Conservation (phyloP, 1,140 invertebrate genomes). For the Dendrolimus punctatus region DNA sequence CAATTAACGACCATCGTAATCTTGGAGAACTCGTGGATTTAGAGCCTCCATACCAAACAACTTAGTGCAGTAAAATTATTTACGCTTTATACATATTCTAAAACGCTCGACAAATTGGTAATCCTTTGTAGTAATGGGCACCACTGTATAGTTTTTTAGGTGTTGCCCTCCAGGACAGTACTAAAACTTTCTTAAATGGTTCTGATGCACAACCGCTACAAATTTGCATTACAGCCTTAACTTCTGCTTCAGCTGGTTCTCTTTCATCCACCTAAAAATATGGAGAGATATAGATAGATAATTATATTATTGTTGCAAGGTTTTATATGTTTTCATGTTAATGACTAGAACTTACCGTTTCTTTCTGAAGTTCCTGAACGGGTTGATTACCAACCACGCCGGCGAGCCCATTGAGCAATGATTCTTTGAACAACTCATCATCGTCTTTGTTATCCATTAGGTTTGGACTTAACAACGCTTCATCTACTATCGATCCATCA, state of each 20-base stretch:
- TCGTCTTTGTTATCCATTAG: conserved; percentile 35
- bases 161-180: conserved; percentile 82
- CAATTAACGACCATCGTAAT: too few relatives aligned
- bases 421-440: conserved; percentile 60
- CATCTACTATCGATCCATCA: conserved; percentile 78
- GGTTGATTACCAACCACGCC: conserved; percentile 77
- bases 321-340: background rate
- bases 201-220: conserved; percentile 82
- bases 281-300: conserved; percentile 9
- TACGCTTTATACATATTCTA: conserved; percentile 40
- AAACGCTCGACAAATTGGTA: conserved; percentile 80
- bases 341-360: conserved; percentile 40
- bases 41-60: background rate
- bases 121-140: conserved; percentile 77
- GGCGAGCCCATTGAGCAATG: conserved; percentile 75
- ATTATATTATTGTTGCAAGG: background rate
- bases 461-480: conserved; percentile 65
- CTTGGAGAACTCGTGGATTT: too few relatives aligned
- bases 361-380: conserved; percentile 70
- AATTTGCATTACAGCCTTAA: conserved; percentile 82
- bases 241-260: conserved; percentile 88
- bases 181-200: conserved; percentile 83
- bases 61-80: background rate
- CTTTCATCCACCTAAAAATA: conserved; percentile 75
- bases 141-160: conserved; percentile 83